Percentiles rank a stretch among this genome's conserved stretches.
These are phyloP conservation scores for Pterocles burchelli DNA, from an alignment of 2,113 vertebrate species.

Conservation along the genomic window DNA sequence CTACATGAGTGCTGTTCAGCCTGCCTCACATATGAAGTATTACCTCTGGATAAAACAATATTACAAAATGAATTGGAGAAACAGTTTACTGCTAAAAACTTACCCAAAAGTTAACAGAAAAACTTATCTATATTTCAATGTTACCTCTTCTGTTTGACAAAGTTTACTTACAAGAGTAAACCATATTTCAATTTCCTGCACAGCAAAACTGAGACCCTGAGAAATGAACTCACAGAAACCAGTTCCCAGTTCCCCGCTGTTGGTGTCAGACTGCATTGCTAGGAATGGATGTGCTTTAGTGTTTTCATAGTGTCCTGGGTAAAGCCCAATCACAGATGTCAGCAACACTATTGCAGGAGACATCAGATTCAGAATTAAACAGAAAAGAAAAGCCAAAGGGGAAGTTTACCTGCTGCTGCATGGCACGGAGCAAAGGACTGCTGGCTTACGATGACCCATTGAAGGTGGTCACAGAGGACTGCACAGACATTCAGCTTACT, in stretches of 20 bases:
- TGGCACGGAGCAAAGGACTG: fast-evolving
- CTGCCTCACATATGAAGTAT: neutral
- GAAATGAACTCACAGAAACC: neutral
- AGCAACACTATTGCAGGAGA: neutral
- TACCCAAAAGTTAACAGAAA: neutral
- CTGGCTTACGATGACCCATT: neutral
- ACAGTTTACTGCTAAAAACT: neutral
- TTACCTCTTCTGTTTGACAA: neutral
- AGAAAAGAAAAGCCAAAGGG: neutral
- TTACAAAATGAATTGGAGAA: neutral
- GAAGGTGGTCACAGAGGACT: neutral
- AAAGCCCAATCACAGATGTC: neutral
- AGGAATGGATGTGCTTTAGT: too few species aligned
- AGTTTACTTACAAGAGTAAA: neutral
- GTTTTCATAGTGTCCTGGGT: neutral
- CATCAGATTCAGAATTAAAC: neutral
- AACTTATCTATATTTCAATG: neutral
- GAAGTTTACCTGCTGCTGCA: neutral
- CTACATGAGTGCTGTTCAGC: neutral
- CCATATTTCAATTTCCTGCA: neutral
- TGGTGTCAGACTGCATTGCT: neutral
- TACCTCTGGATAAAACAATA: neutral
- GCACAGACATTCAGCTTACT: neutral
- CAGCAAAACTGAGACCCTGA: neutral
- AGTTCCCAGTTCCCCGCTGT: neutral